Base-by-base conservation (phyloP, 1,140 invertebrate genomes). In the Camponotus vicinus region DNA sequence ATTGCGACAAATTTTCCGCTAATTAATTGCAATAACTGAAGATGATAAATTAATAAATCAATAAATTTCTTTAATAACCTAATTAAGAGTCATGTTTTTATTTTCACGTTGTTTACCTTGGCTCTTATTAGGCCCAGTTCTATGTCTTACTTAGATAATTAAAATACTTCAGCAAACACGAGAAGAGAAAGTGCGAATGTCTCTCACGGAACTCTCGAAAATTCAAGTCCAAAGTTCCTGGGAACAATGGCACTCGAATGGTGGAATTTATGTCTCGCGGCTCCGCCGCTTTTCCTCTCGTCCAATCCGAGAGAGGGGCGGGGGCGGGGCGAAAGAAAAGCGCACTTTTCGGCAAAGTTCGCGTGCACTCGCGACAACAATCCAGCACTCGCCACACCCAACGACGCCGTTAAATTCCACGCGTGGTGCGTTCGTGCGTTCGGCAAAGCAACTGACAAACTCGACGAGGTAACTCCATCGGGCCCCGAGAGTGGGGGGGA, bases 381-480 rank as follows among this genome's bases (percentile, higher is more conserved):
- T 71, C 13, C 49, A 27, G 45, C 27, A 27, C 70, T 61, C 82
- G 82, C 82, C 82, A 85, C 82, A 85, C 82, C 82, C 82, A 85
- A 85, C 49, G n/a, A 69, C 34, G 49, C 73, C 77, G 15, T 73
- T 45, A 32, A 77, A 89, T 85, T 82, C 64, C 69, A 84, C 86
- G 61, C 42, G 42, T 45, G 42, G 84, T 75, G 78, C 49, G 88
- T 84, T 66, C 66, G n/a, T 85, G 27, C 61, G 21, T 34, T 86
- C 86, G 86, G 89, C 73, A 69, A 90, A 86, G 83, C 66, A 63
- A 91, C 90, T 88, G 86, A 84, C 83, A 82, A 85, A 88, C 69
- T 27, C 71, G 80, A 73, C 88, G 55, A 88, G 73, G 79, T 80
- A 82, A 86, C 89, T 89, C 40, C 57, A 3, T 86, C 80, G 59